Base-by-base conservation (phyloP, 2,888 invertebrate genomes). In the Folsomia manolachei region DNA sequence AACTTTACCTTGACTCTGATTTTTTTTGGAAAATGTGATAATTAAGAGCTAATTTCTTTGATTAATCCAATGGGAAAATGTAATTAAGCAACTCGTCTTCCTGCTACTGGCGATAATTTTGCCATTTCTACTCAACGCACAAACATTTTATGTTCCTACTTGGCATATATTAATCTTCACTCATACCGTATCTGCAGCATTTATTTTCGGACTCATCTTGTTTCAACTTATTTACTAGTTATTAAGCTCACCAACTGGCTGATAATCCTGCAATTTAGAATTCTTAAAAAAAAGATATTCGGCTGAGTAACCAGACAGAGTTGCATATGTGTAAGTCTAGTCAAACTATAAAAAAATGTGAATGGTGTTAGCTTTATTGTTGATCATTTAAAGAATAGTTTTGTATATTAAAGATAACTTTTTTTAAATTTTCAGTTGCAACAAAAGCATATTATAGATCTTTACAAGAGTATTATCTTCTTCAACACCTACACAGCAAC, bases 11-110 rank as follows among this genome's bases (percentile, higher is more conserved):
- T 66, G 66, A 66, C 66, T 66, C n/a, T 66, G 66, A 21, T 19
- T 66, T 66, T 66, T 66, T 21, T 11, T 9, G 2, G 52, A 52
- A 25, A 66, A 52, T 66, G 66, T 66, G 66, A 66, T 66, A 66
- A 66, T 66, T 66, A 66, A 2, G 51, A 66, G 66, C 66, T 66
- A 66, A 66, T 66, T 66, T 66, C 66, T 66, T 52, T 66, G 66
- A 66, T 66, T 66, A 66, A 66, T 66, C 66, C 52, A 52, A 66
- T 66, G 66, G 14, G 66, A 66, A 66, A 66, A 27, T 52, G 52
- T 66, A 66, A 66, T 66, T 66, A 66, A 66, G 23, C 19, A 21
- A 52, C 21, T 4, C 66, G 19, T 64, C 39, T 66, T 66, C 66
- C 66, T 66, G 66, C 52, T 66, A 39, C 14, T 39, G 7, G 39